Base-by-base conservation (phyloP, 1,140 invertebrate genomes). In the Nautilus pompilius region DNA sequence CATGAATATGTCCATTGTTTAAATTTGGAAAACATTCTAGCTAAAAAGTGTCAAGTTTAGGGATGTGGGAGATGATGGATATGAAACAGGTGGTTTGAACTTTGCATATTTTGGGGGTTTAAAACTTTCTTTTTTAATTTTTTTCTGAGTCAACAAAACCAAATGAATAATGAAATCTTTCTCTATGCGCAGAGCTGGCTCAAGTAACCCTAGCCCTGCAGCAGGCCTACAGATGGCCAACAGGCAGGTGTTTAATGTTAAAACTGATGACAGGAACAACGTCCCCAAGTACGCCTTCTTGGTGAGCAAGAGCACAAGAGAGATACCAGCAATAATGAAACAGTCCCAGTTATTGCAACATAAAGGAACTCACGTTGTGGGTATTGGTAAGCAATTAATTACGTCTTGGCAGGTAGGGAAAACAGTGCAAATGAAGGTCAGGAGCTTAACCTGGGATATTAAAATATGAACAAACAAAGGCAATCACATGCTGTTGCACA, bases 261-360 rank as follows among this genome's bases (percentile, higher is more conserved):
- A 24, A 20, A 24, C 29, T 8, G 68, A 70, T 10, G 72, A 71
- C 20, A 55, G 70, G 22, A 26, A 36, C 20, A 32, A 63, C 22
- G 69, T 72, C 5, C 73, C 72, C 0, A 72, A 77, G 61, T 74
- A 74, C 49, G 51, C 75, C 0, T 65, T 79, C 8, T 53, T 79
- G 15, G 30, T 79, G 15, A 72, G 75, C 22, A 70, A 69, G 56
- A 69, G 71, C 41, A 66, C 74, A 58, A 49, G 66, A 4, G 62
- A 70, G 4, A 63, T 66, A 36, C 6, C 26, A 5, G 53, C 64
- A 0, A 61, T 74, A 2, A 48, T 76, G 2, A 56, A 62, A 22
- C 68, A 75, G 45, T 64, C 76, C 36, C 74, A 72, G 51, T 70
- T 71, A 28, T 63, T 79, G 3, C 77, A 79, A 60, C 33, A 70